A percentile compares a stretch with the other conserved stretches of the same genome.
Conservation (phyloP, 1,140 invertebrate species). For the Polypedilum vanderplanki region DNA sequence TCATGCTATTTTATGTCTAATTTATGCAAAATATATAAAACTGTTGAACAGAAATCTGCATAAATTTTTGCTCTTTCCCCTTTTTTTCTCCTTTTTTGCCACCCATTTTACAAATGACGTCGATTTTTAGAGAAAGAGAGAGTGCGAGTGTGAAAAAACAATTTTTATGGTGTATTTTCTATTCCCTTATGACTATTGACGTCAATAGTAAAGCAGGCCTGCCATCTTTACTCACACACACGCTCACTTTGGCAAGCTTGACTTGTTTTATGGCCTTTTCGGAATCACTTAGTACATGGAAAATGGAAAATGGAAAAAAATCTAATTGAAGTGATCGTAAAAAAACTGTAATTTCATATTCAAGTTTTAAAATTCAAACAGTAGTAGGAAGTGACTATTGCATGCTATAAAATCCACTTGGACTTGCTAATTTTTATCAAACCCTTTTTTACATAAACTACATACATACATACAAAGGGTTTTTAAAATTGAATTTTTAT, state of each 20-base stretch:
- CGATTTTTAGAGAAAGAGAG: no score
- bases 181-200: not conserved
- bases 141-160: no score
- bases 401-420: not conserved
- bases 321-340: slow-evolving; percentile 18
- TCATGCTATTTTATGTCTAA: slow-evolving; percentile 8
- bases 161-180: no score
- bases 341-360: not conserved
- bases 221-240: no score
- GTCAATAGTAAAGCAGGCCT: not conserved
- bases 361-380: not conserved
- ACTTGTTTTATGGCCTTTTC: slow-evolving; percentile 5
- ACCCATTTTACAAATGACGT: no score
- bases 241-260: no score
- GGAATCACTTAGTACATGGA: slow-evolving; percentile 1
- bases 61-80: no score
- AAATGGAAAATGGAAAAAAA: no score
- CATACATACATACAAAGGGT: no score
- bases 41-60: no score
- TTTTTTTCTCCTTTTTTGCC: no score
- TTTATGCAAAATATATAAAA: not conserved
- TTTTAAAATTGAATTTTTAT: no score
- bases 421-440: not conserved
- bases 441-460: not conserved
- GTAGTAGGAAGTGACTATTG: not conserved